A percentile compares a stretch with the other conserved stretches of the same genome.
These are phyloP conservation scores for Vicugna pacos DNA, from an alignment of 2,113 vertebrate genomes.

Conservation along the genomic window DNA sequence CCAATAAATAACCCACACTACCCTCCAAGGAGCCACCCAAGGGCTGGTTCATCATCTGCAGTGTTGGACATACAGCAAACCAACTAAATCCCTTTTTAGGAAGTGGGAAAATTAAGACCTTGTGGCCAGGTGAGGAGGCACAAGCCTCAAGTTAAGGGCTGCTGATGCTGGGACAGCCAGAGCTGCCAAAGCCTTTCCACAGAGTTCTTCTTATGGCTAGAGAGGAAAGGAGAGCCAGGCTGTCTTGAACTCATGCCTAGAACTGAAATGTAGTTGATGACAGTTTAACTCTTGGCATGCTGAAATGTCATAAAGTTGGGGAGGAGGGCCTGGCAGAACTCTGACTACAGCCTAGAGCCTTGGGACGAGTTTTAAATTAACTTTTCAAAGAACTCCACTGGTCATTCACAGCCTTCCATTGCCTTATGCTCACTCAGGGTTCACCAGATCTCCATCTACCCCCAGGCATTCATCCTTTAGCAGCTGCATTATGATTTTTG, in stretches of 20 bases:
- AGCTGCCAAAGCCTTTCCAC: background rate
- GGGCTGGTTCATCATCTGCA: rapidly evolving
- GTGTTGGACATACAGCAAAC: background rate
- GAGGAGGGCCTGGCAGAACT: background rate
- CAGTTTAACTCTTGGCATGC: background rate
- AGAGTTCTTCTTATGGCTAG: background rate
- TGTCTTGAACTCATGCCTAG: background rate
- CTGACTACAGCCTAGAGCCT: background rate
- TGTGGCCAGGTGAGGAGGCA: background rate
- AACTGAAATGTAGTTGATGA: background rate
- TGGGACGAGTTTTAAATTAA: background rate
- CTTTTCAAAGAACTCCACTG: background rate
- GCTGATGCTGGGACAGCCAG: background rate
- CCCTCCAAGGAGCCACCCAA: background rate
- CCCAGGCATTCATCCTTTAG: background rate
- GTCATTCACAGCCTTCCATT: background rate
- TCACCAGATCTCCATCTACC: background rate
- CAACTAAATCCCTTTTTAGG: background rate
- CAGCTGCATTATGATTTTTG: background rate
- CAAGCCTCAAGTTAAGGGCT: background rate
- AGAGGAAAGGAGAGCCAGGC: background rate
- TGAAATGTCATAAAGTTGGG: background rate
- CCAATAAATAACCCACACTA: background rate
- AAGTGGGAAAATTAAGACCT: background rate
- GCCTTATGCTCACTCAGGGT: background rate